Percentiles rank a stretch among this genome's conserved stretches.
Conservation (phyloP, 2,888 invertebrate species). For the Sesamia inferens region DNA sequence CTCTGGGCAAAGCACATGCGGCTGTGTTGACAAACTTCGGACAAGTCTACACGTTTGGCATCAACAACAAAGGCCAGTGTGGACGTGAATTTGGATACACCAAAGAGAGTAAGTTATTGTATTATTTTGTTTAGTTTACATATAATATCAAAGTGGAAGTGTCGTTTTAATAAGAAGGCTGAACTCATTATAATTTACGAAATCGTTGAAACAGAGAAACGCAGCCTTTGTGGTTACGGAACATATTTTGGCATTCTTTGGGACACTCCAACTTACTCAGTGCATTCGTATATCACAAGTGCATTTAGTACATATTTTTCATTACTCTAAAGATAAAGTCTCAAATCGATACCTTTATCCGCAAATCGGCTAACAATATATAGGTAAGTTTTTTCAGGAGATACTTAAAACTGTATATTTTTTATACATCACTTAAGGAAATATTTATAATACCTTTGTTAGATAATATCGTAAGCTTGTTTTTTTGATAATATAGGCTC, state of each 20-base stretch:
- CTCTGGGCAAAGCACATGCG: constrained; percentile 99
- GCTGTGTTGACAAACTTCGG: constrained; percentile 96
- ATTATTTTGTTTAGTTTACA: neutral
- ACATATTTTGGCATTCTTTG: neutral
- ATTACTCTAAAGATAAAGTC: neutral
- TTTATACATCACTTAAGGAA: no score
- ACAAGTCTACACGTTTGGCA: constrained; percentile 98
- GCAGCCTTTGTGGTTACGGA: neutral
- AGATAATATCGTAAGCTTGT: no score
- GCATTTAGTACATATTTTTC: neutral
- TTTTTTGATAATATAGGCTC: no score
- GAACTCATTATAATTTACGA: neutral
- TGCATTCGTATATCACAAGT: neutral
- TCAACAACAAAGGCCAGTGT: constrained; percentile 99
- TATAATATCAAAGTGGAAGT: neutral
- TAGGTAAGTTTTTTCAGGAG: no score
- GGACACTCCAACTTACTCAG: neutral
- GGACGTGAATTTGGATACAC: constrained; percentile 94
- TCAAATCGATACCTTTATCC: neutral
- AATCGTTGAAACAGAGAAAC: neutral
- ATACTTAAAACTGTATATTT: no score
- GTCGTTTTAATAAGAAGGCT: neutral
- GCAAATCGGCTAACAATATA: no score
- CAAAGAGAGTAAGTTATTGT: constrained; percentile 88
- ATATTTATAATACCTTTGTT: no score